These are phyloP conservation scores for Tenthredo mesomela DNA, from an alignment of 2,888 invertebrate species.

Conservation along the genomic window DNA sequence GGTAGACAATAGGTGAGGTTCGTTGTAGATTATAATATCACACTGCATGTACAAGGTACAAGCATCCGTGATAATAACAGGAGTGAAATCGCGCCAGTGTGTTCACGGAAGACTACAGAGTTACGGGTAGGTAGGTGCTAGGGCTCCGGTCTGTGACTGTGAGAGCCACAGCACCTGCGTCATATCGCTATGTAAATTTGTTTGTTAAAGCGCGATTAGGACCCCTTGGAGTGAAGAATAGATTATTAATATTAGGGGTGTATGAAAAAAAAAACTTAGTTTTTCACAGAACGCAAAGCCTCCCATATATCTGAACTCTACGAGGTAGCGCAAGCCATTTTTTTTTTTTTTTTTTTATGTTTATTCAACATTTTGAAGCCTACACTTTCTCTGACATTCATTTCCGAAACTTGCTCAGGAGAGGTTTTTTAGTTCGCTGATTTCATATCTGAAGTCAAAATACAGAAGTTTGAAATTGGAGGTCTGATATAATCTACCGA, in stretches of 20 bases:
- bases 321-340: too few species aligned
- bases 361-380: too few species aligned
- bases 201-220: conserved; percentile 35
- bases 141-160: not conserved
- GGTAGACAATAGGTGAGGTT: conserved; percentile 10
- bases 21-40: conserved; percentile 35
- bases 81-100: conserved; percentile 7
- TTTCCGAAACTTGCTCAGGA: too few species aligned
- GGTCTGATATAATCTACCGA: too few species aligned
- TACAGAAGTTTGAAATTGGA: too few species aligned
- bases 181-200: conserved; percentile 28
- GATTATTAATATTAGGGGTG: not conserved
- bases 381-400: too few species aligned
- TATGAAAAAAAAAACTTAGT: too few species aligned
- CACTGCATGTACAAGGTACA: not conserved
- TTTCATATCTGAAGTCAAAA: too few species aligned
- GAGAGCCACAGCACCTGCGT: conserved; percentile 36
- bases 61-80: not conserved
- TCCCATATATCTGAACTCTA: too few species aligned
- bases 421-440: too few species aligned
- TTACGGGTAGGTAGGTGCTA: not conserved
- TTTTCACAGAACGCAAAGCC: too few species aligned
- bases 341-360: too few species aligned
- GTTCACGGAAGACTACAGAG: not conserved
- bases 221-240: not conserved